These are phyloP conservation scores for Aspidapion aeneum DNA, from an alignment of 2,888 invertebrate species.

Conservation along the genomic window DNA sequence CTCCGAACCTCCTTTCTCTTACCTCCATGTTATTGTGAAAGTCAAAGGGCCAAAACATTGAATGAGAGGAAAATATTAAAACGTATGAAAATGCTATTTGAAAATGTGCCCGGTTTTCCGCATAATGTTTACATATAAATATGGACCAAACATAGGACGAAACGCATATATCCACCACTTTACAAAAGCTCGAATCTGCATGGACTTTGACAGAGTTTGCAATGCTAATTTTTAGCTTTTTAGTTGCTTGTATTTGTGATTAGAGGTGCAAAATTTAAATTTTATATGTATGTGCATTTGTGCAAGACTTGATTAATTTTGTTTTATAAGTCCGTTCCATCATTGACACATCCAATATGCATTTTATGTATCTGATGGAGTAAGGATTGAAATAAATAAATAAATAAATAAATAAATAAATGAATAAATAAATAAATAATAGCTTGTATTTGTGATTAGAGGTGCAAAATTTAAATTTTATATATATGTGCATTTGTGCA, in stretches of 20 bases:
- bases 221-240: not conserved
- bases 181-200: not conserved
- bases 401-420: no score
- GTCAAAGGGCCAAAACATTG: not conserved
- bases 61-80: not conserved
- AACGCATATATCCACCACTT: not conserved
- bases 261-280: not conserved
- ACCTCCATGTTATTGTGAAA: no score
- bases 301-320: no score
- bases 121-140: not conserved
- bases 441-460: not conserved
- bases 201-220: not conserved
- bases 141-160: not conserved
- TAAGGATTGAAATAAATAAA: no score
- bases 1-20: no score
- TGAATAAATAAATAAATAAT: no score
- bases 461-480: no score
- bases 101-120: not conserved
- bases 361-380: no score
- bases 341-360: no score
- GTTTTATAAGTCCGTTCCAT: no score
- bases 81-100: not conserved
- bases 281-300: no score
- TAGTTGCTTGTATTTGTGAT: not conserved
- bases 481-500: no score